Evolutionary conservation across 2,113 vertebrate species (phyloP).

Genomic region (Platycercus adscitus): DNA sequence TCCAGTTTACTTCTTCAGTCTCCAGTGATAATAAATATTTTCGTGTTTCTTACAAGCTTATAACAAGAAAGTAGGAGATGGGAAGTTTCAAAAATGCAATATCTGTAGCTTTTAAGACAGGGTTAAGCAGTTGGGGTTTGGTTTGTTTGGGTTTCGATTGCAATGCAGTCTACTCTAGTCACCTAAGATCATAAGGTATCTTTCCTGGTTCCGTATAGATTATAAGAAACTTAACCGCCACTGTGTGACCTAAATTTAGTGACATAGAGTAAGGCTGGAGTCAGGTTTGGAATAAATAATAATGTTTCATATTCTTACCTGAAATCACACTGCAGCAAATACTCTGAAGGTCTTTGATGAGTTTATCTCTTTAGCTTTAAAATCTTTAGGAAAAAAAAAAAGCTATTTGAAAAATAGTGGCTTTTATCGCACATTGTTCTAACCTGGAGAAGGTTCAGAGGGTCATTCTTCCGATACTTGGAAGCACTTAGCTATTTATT

Average conservation of each 20-base stretch:
- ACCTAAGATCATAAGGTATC: neutral
- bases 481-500: neutral
- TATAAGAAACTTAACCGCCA: neutral
- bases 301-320: neutral
- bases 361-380: neutral
- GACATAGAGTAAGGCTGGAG: neutral
- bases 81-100: neutral
- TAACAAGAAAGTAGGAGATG: neutral
- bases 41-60: neutral
- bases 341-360: accelerated
- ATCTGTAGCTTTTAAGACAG: neutral
- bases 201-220: neutral
- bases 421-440: neutral
- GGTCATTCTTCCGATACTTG: neutral
- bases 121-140: accelerated
- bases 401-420: neutral
- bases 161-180: neutral
- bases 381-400: neutral
- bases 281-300: neutral
- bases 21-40: neutral
- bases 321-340: neutral
- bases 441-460: neutral
- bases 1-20: neutral
- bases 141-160: neutral
- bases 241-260: neutral